These are phyloP conservation scores for Tiaroga cobitis DNA, from an alignment of 2,797 vertebrate genomes.

Conservation along the genomic window DNA sequence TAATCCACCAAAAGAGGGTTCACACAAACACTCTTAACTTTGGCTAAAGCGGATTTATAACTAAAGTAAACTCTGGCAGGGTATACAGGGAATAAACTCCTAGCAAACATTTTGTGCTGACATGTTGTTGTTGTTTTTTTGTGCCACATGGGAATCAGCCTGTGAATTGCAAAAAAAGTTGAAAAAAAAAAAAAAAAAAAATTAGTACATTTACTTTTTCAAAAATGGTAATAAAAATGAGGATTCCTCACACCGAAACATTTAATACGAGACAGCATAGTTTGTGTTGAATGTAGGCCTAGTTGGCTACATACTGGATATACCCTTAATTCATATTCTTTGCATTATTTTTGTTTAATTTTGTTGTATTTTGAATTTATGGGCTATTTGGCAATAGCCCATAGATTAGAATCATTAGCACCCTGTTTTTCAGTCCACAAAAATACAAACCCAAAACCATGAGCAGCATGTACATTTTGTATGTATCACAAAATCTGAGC, in stretches of 20 bases:
- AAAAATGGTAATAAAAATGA: not conserved
- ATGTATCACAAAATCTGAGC: not conserved
- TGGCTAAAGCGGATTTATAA: constrained; percentile 3
- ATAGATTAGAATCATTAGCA: not conserved
- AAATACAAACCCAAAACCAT: not conserved
- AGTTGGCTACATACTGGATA: not conserved
- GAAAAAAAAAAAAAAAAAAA: not conserved
- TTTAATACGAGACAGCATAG: not conserved
- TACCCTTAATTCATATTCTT: not conserved
- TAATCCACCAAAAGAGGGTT: constrained; percentile 19
- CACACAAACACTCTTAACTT: constrained; percentile 5
- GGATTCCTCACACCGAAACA: too few species aligned
- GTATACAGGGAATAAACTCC: not conserved
- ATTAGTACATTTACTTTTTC: not conserved
- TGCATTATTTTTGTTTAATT: not conserved
- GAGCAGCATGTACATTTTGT: not conserved
- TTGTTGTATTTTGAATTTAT: not conserved
- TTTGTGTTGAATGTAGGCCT: not conserved
- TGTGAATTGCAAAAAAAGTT: not conserved
- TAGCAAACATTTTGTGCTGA: not conserved
- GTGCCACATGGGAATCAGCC: not conserved
- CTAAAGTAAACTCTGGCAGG: not conserved
- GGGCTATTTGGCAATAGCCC: not conserved
- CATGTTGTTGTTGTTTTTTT: not conserved
- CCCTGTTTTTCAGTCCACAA: not conserved